Conservation (phyloP, 2,888 invertebrate species). For the Aspidapion aeneum region DNA sequence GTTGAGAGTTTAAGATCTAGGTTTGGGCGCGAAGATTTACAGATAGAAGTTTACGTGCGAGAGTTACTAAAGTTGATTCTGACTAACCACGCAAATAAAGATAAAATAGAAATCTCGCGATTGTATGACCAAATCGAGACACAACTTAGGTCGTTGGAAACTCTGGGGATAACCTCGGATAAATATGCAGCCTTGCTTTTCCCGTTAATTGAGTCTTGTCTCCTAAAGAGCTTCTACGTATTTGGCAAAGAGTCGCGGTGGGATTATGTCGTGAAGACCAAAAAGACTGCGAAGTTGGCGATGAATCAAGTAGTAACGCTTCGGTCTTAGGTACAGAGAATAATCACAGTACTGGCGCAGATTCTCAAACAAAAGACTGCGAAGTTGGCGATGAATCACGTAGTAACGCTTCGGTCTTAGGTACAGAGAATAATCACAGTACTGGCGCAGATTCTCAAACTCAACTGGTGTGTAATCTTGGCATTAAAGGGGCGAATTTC, state of each 20-base stretch:
- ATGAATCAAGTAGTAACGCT: too few species aligned
- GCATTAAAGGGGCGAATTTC: not conserved
- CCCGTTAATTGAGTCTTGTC: conserved; percentile 35
- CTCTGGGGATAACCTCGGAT: conserved; percentile 32
- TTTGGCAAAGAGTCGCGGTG: conserved; percentile 27
- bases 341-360: too few species aligned
- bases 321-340: too few species aligned
- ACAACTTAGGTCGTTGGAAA: conserved; percentile 32
- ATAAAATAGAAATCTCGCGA: conserved; percentile 18
- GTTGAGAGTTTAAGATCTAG: conserved; percentile 29
- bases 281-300: too few species aligned
- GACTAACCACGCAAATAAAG: conserved; percentile 21
- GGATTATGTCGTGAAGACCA: too few species aligned
- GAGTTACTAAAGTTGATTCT: conserved; percentile 35
- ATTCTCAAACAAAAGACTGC: too few species aligned
- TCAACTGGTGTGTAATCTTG: too few species aligned
- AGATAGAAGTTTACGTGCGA: conserved; percentile 35
- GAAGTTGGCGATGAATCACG: too few species aligned
- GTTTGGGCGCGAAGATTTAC: conserved; percentile 34
- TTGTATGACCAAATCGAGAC: conserved; percentile 34
- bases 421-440: too few species aligned
- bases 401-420: too few species aligned
- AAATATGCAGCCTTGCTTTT: conserved; percentile 34
- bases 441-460: too few species aligned
- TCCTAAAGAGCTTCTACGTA: conserved; percentile 32